phyloP scores from a whole-genome alignment of 2,113 vertebrate species.

The Spermophilus dauricus region DNA sequence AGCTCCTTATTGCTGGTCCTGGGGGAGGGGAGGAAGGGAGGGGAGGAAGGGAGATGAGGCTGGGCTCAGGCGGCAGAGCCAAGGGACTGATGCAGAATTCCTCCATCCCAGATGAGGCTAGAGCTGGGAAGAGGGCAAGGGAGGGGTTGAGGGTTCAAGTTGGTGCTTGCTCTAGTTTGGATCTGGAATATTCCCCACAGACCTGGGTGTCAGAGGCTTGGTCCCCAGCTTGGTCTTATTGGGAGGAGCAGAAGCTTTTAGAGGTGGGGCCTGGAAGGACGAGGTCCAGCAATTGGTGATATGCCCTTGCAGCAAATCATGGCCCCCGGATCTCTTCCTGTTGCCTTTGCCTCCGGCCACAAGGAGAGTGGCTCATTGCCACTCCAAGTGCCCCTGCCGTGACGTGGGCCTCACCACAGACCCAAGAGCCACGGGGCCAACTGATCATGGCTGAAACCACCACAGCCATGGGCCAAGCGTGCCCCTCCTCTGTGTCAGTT shows the following conservation, averaged over 20 bases:
- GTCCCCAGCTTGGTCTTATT: background rate
- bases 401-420: no score
- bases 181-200: background rate
- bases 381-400: no score
- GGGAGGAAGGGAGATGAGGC: background rate
- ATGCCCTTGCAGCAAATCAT: background rate
- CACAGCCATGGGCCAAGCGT: background rate
- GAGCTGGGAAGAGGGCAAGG: background rate
- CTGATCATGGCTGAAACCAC: background rate
- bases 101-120: background rate
- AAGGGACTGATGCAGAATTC: background rate
- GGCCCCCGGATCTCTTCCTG: background rate
- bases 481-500: background rate
- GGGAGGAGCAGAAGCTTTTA: background rate
- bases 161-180: no score
- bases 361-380: background rate
- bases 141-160: rapidly evolving
- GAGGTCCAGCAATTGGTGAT: background rate
- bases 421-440: background rate
- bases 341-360: background rate
- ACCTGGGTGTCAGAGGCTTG: background rate
- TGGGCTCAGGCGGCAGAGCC: background rate
- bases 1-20: conserved; percentile 91
- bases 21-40: background rate
- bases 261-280: background rate